Conservation (phyloP, 2,797 vertebrate species). For the Aythya fuligula region DNA sequence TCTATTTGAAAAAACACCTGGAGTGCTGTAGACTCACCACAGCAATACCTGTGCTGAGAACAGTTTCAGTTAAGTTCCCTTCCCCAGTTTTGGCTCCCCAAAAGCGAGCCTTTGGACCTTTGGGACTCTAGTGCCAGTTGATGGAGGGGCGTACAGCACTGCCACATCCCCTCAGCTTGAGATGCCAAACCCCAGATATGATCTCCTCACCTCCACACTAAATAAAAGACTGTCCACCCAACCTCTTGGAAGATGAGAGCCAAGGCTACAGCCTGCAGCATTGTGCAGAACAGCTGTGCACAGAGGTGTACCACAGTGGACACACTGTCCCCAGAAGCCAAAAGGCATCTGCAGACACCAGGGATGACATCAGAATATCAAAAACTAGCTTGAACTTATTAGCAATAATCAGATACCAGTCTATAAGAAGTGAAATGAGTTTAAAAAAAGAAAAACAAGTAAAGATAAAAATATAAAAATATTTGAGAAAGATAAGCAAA, state of each 20-base stretch:
- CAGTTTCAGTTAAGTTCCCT: fast-evolving
- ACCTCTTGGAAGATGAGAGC: not conserved
- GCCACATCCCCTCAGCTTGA: not conserved
- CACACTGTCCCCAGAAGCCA: not conserved
- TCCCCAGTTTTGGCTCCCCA: not conserved
- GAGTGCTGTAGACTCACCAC: not conserved
- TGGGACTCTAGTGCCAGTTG: not conserved
- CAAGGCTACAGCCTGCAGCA: not conserved
- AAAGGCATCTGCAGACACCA: not conserved
- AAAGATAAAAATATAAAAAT: not conserved
- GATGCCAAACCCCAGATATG: not conserved
- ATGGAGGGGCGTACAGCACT: not conserved
- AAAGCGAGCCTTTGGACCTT: not conserved
- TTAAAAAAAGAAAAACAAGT: not conserved
- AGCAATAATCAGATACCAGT: not conserved
- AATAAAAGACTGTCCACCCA: not conserved
- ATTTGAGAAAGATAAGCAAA: not conserved
- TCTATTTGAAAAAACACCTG: not conserved
- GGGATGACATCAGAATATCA: not conserved
- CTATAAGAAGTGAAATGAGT: not conserved
- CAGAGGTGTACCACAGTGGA: not conserved
- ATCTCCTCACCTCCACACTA: not conserved
- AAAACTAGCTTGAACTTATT: not conserved
- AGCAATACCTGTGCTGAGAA: not conserved
- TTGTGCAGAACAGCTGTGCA: not conserved